phyloP scores from a whole-genome alignment of 1,140 invertebrate genomes.

The Drosophila navojoa region DNA sequence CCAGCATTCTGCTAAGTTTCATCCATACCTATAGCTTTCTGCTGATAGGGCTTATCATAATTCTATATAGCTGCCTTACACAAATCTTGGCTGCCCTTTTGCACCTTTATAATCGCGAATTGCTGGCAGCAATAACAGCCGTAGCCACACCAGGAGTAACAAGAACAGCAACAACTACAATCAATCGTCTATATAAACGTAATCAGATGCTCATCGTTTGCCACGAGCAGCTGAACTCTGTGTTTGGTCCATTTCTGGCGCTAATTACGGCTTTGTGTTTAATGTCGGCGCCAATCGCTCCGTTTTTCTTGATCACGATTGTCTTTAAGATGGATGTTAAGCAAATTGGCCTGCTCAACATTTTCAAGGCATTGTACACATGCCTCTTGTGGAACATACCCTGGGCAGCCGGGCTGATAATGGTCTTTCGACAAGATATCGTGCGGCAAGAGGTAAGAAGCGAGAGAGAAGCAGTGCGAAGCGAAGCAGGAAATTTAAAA shows the following conservation, averaged over 20 bases:
- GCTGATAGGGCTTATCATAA: conserved; percentile 48
- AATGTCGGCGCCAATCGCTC: conserved; percentile 40
- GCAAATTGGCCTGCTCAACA: neutral
- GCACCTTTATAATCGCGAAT: conserved; percentile 44
- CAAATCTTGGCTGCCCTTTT: conserved; percentile 45
- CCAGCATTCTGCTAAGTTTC: conserved; percentile 6
- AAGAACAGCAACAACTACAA: neutral
- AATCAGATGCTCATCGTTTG: conserved; percentile 55
- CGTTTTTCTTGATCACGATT: conserved; percentile 59
- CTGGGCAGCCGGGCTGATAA: conserved; percentile 19
- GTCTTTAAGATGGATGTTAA: conserved; percentile 37
- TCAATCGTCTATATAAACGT: conserved; percentile 28
- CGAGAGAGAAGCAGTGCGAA: too few species aligned
- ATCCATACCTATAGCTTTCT: conserved; percentile 34
- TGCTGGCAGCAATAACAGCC: neutral
- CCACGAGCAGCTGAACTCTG: conserved; percentile 49
- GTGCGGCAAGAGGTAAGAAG: conserved; percentile 51
- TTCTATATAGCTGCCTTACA: conserved; percentile 49
- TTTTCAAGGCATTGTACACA: conserved; percentile 15
- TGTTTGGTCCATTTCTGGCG: conserved; percentile 49
- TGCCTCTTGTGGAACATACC: conserved; percentile 54
- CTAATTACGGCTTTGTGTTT: conserved; percentile 49
- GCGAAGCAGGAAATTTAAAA: too few species aligned
- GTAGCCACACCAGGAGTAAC: neutral
- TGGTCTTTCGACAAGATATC: conserved; percentile 44